A percentile compares a stretch with the other conserved stretches of the same genome.
phyloP scores from a whole-genome alignment of 2,888 invertebrate species.

The Cartodere bifasciata region DNA sequence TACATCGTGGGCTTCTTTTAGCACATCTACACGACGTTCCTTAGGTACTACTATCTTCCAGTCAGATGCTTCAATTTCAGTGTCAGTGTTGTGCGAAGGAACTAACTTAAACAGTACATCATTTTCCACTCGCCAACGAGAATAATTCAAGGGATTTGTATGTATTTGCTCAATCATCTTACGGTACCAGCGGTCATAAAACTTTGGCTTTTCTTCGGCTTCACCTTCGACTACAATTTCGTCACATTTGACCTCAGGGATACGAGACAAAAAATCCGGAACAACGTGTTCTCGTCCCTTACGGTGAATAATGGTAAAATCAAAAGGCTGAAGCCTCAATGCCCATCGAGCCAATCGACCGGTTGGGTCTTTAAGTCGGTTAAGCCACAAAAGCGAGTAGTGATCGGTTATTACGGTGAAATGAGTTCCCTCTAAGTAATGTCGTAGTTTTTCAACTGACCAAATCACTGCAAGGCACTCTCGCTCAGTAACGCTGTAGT shows the following conservation, averaged over 20 bases:
- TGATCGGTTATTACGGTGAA: constrained; percentile 14
- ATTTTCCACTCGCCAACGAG: constrained; percentile 4
- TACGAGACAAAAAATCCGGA: constrained; percentile 5
- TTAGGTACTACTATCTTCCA: constrained; percentile 7
- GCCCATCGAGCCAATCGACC: constrained; percentile 8
- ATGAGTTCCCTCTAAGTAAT: constrained; percentile 10
- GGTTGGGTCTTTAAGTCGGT: constrained; percentile 4
- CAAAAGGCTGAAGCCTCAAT: constrained; percentile 5
- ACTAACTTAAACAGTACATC: constrained; percentile 1
- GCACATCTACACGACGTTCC: not conserved
- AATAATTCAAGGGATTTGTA: not conserved
- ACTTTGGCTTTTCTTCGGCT: not conserved
- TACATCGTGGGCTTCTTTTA: too few relatives aligned
- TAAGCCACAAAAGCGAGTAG: constrained; percentile 12
- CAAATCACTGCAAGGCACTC: constrained; percentile 14
- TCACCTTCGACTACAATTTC: not conserved
- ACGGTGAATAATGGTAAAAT: constrained; percentile 11
- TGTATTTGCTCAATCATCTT: constrained; percentile 1
- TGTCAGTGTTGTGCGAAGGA: not conserved
- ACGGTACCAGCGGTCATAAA: constrained; percentile 6
- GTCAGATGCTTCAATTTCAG: not conserved
- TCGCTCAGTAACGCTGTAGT: constrained; percentile 12
- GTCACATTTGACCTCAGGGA: constrained; percentile 1
- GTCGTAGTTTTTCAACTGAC: constrained; percentile 12
- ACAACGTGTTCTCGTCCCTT: constrained; percentile 9